Base-by-base conservation (phyloP, 2,888 invertebrate species). In the Patella depressa region DNA sequence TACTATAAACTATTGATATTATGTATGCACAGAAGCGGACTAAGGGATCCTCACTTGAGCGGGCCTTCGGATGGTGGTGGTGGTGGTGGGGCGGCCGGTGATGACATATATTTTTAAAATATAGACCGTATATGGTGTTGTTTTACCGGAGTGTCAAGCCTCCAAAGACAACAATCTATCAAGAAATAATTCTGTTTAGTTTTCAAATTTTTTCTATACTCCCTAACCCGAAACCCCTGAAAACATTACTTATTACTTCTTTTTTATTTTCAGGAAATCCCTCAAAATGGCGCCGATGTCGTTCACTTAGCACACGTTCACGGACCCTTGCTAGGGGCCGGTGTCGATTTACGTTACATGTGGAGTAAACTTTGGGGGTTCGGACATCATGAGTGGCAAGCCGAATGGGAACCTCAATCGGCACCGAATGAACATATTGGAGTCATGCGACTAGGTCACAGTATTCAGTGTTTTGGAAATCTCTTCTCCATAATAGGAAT, bases 241-340 rank as follows among this genome's bases (percentile, higher is more conserved):
- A 7, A 45, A 45, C 45, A 45, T 9, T 2, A 73, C 12, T n/a
- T 54, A 54, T 24, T 29, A 54, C 34, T 5, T 34, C 24, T 55
- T n/a, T 24, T 7, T 65, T 53, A 53, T 24, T 85, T 84, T 2
- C 92, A 96, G 95, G 97, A 97, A 86, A 95, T 97, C 65, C 96
- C 97, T 0, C 97, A 97, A 89, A 97, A 97, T 86, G 97, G 96
- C 0, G 96, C 96, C 0, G 97, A 97, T 87, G 93, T 95, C 1
- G 95, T 95, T 0, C 97, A 97, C 89, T 93, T 97, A 34, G 93
- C 93, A 75, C 94, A 95, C 0, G 94, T 97, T 0, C 97, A 97
- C 85, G 94, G 94, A 0, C 93, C 94, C 0, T 90, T 92, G 1
- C 90, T 94, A 77, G 78, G 95, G 53, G 93, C 93, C 77, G 93